These are phyloP conservation scores for Drosophila vallismaia DNA, from an alignment of 2,888 invertebrate genomes.

Conservation along the genomic window DNA sequence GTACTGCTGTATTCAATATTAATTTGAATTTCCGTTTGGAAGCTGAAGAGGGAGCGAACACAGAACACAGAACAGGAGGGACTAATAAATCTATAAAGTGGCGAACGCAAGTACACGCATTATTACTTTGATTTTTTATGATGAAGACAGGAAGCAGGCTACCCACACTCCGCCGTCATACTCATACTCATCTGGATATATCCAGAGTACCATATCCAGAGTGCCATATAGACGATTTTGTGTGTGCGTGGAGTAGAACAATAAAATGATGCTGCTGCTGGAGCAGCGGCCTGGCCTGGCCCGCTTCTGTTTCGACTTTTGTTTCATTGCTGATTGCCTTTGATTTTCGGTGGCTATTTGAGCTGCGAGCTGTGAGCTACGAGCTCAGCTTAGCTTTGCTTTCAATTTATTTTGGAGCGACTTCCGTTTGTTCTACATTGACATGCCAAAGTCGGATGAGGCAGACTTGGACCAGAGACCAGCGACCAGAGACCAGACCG, in stretches of 20 bases:
- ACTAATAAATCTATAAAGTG: constrained; percentile 80
- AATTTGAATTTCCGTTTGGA: constrained; percentile 81
- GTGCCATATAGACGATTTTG: neutral
- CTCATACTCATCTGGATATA: constrained; percentile 1
- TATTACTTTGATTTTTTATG: constrained; percentile 80
- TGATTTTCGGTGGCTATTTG: constrained; percentile 27
- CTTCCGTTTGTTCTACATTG: constrained; percentile 78
- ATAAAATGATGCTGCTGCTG: constrained; percentile 33
- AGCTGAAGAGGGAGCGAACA: constrained; percentile 14
- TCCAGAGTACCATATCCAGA: neutral
- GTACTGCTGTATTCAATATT: constrained; percentile 74
- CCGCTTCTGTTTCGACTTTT: constrained; percentile 38
- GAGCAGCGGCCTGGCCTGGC: neutral
- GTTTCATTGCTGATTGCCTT: constrained; percentile 65
- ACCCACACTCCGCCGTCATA: constrained; percentile 31
- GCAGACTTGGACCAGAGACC: neutral
- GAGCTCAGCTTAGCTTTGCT: constrained; percentile 50
- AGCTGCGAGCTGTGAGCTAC: constrained; percentile 9
- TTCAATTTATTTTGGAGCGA: constrained; percentile 72
- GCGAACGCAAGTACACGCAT: constrained; percentile 79
- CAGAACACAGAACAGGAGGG: constrained; percentile 18
- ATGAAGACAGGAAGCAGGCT: constrained; percentile 73
- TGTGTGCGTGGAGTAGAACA: constrained; percentile 30
- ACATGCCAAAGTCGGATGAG: constrained; percentile 52
- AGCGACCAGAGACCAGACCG: neutral